Evolutionary conservation across 2,797 vertebrate genomes (phyloP).

Genomic region (Anguilla anguilla): DNA sequence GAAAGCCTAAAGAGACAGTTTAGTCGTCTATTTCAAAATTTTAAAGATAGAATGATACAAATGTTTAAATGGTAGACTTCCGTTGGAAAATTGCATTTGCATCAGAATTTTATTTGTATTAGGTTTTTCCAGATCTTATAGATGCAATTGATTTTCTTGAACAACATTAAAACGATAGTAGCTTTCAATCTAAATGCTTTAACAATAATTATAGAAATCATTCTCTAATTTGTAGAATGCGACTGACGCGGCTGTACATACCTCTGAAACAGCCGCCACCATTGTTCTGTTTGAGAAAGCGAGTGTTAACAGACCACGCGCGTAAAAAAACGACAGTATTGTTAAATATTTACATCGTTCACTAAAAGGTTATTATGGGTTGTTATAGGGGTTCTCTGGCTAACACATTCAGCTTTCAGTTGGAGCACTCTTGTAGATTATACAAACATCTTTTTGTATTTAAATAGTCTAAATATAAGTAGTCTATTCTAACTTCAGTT

Average conservation of each 20-base stretch:
- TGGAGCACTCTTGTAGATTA: not conserved
- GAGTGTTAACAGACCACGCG: conserved; percentile 88
- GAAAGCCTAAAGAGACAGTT: conserved; percentile 73
- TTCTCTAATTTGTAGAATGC: not conserved
- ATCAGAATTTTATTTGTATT: conserved; percentile 84
- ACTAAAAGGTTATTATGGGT: conserved; percentile 76
- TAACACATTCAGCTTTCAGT: not conserved
- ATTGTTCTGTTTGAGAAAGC: not conserved
- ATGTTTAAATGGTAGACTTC: conserved; percentile 86
- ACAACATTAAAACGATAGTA: conserved; percentile 84
- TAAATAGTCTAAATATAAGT: not conserved
- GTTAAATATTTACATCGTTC: conserved; percentile 87
- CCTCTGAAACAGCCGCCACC: not conserved
- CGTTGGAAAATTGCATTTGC: conserved; percentile 80
- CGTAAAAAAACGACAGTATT: conserved; percentile 77
- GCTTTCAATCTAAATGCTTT: conserved; percentile 77
- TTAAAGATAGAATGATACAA: conserved; percentile 78
- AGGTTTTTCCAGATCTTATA: conserved; percentile 86
- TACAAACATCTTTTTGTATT: not conserved
- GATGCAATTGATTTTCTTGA: conserved; percentile 89
- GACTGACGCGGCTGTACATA: not conserved
- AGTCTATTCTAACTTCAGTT: not conserved
- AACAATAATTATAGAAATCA: not conserved
- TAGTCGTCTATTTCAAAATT: conserved; percentile 80
- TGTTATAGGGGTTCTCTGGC: not conserved